Conservation (phyloP, 2,888 invertebrate species). For the Phrixothrix hirtus region DNA sequence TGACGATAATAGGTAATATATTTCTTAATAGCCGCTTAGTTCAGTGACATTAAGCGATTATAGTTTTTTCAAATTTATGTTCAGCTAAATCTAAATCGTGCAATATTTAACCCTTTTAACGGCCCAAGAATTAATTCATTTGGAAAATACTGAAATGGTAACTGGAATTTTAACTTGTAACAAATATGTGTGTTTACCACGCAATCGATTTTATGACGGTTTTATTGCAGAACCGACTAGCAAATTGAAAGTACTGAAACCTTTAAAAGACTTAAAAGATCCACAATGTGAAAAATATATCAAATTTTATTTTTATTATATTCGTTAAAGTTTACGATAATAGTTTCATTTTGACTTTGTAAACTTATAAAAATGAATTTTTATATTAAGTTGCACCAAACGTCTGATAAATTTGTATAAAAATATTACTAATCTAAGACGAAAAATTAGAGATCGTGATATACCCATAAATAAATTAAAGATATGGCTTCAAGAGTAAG, state of each 20-base stretch:
- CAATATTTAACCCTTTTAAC: slow-evolving; percentile 39
- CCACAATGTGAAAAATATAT: slow-evolving; percentile 27
- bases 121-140: slow-evolving; percentile 11
- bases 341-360: slow-evolving; percentile 25
- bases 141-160: slow-evolving; percentile 36
- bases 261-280: slow-evolving; percentile 23
- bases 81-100: background rate
- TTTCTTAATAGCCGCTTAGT: background rate
- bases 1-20: slow-evolving; percentile 21
- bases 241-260: slow-evolving; percentile 20
- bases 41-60: slow-evolving; percentile 16
- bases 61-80: no score
- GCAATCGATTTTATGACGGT: slow-evolving; percentile 4
- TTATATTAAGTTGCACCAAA: no score
- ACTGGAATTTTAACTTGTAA: slow-evolving; percentile 28
- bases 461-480: no score
- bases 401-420: no score
- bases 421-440: no score
- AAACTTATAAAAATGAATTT: slow-evolving; percentile 12
- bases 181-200: slow-evolving; percentile 19
- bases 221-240: slow-evolving; percentile 9
- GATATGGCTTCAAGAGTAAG: no score
- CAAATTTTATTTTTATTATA: slow-evolving; percentile 27
- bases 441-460: no score
- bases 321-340: slow-evolving; percentile 27